Evolutionary conservation across 2,113 vertebrate genomes (phyloP).

Genomic region (Salminus brasiliensis): DNA sequence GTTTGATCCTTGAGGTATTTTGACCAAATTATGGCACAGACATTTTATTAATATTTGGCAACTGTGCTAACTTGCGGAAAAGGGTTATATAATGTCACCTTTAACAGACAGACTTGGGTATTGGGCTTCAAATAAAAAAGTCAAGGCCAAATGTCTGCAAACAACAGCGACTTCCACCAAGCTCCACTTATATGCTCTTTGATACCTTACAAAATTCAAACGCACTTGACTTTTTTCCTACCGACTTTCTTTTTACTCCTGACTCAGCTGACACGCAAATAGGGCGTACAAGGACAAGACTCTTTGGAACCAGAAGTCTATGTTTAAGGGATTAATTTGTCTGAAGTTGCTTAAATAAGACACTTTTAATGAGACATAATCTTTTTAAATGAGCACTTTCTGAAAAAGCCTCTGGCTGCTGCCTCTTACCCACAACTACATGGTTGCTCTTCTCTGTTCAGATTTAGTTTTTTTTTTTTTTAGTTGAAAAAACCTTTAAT

Average conservation of each 20-base stretch:
- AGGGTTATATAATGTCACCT: no score
- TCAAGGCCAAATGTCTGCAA: background rate
- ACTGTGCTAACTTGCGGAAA: no score
- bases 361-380: slow-evolving; percentile 14
- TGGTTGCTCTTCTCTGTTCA: background rate
- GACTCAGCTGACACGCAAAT: background rate
- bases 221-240: background rate
- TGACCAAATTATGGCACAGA: no score
- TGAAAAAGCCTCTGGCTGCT: slow-evolving; percentile 3
- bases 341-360: slow-evolving; percentile 24
- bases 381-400: slow-evolving; percentile 11
- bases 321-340: slow-evolving; percentile 37
- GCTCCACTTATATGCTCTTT: no score
- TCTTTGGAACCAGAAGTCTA: slow-evolving; percentile 5
- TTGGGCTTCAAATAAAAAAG: background rate
- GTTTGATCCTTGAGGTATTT: no score
- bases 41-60: no score
- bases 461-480: background rate
- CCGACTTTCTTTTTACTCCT: background rate
- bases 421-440: background rate
- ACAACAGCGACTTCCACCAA: background rate
- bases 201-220: background rate
- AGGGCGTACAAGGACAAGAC: background rate
- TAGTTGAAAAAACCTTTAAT: background rate
- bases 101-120: no score